phyloP scores from a whole-genome alignment of 2,888 invertebrate genomes.

The Megalurothrips usitatus region DNA sequence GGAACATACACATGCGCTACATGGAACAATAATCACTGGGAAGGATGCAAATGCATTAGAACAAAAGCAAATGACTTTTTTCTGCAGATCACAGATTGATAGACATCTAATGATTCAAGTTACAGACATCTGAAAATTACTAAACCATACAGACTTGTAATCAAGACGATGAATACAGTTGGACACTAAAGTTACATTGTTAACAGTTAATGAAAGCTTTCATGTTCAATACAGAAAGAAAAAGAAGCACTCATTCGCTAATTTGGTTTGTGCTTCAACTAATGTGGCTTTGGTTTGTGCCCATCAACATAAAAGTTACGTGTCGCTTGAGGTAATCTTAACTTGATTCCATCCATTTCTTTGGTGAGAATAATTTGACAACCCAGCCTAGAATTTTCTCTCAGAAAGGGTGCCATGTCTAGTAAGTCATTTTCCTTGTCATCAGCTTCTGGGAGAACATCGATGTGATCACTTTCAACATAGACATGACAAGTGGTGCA shows the following conservation, averaged over 20 bases:
- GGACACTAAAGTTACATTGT: too few species aligned
- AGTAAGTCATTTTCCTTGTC: conserved; percentile 96
- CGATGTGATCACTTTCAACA: conserved; percentile 66
- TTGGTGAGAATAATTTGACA: conserved; percentile 88
- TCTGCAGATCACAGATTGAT: too few species aligned
- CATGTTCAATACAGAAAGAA: background rate
- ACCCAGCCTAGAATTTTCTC: conserved; percentile 91
- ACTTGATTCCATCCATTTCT: conserved; percentile 79
- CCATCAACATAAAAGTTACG: conserved; percentile 98
- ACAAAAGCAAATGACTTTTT: too few species aligned
- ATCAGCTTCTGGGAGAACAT: conserved; percentile 70
- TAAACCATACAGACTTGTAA: too few species aligned
- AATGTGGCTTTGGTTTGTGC: conserved; percentile 92
- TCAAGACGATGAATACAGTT: too few species aligned
- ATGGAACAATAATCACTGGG: too few species aligned
- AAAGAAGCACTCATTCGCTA: background rate
- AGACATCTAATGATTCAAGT: too few species aligned
- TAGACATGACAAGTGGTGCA: conserved; percentile 99
- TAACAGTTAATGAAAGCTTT: background rate
- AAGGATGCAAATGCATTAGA: too few species aligned
- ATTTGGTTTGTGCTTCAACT: conserved; percentile 37
- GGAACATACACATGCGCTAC: too few species aligned
- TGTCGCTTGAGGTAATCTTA: conserved; percentile 80
- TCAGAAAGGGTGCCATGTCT: conserved; percentile 93
- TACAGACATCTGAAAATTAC: too few species aligned